Base-by-base conservation (phyloP, 2,797 vertebrate species). In the Neosilurus mollespiculum region DNA sequence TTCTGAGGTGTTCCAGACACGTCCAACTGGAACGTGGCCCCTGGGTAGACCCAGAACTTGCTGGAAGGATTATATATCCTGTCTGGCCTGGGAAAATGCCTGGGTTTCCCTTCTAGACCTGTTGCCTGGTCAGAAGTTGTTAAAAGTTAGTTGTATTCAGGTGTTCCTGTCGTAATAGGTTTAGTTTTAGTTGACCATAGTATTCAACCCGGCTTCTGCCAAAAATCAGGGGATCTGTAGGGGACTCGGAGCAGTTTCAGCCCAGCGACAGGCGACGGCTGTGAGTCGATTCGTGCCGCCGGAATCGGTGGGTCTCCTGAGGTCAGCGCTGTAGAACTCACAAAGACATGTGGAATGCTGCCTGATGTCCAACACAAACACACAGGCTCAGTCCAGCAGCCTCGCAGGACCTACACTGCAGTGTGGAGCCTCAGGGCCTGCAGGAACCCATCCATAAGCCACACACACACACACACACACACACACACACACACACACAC, bases 291-390 rank as follows among this genome's bases (percentile, higher is more conserved):
- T 90, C 92, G 92, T 85, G 87, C 90, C 90, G 90, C 92, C 90
- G 91, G 91, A 92, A 83, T 86, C 90, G 89, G 90, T 91, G 93
- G 92, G 93, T 94, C 93, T 94, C 92, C 87, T 93, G 93, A 94
- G 93, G 93, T 94, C 94, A 94, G 90, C 83, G 91, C 93, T 90
- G 92, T 91, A 91, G 93, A 93, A 92, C 93, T 94, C 92, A 94
- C 94, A 94, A 94, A 94, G 94, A 94, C 93, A 93, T 93, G 93
- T 92, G 94, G 94, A 95, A 94, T 95, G 94, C 92, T 90, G 90
- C 90, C 67, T 87, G 81, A 87, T 85, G 90, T 93, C 94, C 94
- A 95, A 93, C 87, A 88, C 91, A 94, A 94, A 93, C 94, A 95
- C 87, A 81, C 92, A 90, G 90, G 89, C 91, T 91, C 87, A 89